Base-by-base conservation (phyloP, 2,888 invertebrate species). In the Muschampia plurimacula region DNA sequence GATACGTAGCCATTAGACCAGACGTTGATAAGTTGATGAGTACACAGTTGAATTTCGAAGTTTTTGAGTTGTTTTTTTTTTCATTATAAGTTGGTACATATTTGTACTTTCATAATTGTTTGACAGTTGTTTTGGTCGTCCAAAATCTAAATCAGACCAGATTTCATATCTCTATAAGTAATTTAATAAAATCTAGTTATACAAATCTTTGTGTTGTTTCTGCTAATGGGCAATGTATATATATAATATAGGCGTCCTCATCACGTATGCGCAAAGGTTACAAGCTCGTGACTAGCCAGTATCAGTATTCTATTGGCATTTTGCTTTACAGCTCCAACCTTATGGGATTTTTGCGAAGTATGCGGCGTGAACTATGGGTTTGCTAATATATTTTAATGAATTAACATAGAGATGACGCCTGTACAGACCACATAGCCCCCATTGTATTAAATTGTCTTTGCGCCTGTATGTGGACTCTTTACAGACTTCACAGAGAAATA, bases 211-310 rank as follows among this genome's bases (percentile, higher is more conserved):
- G 3, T 49, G 49, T 49, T 49, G n/a, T 22, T 22, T 49, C 49
- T 49, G 13, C n/a, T 13, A 49, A 49, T n/a, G n/a, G 49, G 4
- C n/a, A 22, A 22, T 22, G 22, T 22, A 49, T 4, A n/a, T 49
- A 49, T 3, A 5, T 6, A 49, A 2, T 52, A 52, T 15, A 52
- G 15, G 52, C 52, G 15, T 52, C 15, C 15, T 52, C 52, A 52
- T 52, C 52, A 52, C 52, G 52, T 52, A 52, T 52, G 52, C 52
- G 52, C 52, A 52, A 52, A 52, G 52, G 52, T 52, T 52, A 52
- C 52, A 52, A 52, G 12, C 52, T 52, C 52, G 52, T 52, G 52
- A 52, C 52, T 52, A 52, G 15, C 52, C 52, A 15, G 7, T 15
- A 52, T 52, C 52, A 52, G 52, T 52, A 52, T 52, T 52, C 52